phyloP scores from a whole-genome alignment of 2,888 invertebrate genomes.

The Acleris cristana region DNA sequence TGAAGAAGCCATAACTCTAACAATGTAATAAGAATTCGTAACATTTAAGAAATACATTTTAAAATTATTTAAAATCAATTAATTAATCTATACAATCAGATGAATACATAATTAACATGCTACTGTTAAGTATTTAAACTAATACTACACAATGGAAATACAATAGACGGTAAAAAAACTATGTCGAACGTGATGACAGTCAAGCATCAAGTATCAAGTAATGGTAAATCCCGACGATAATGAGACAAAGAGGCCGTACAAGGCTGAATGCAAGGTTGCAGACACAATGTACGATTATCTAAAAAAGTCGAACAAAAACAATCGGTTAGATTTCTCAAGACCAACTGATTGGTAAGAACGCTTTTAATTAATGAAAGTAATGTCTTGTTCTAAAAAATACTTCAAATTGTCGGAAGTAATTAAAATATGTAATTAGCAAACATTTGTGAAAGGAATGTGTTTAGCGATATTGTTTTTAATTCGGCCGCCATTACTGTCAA shows the following conservation, averaged over 20 bases:
- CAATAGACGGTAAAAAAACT: background rate
- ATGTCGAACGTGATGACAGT: constrained; percentile 1
- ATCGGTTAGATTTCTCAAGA: background rate
- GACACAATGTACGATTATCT: constrained; percentile 42
- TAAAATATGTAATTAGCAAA: too few species aligned
- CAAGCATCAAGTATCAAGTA: constrained; percentile 73
- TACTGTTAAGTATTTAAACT: too few species aligned
- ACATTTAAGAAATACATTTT: too few species aligned
- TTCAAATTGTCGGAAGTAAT: background rate
- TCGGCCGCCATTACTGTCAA: too few species aligned
- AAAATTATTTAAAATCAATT: too few species aligned
- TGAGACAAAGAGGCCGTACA: constrained; percentile 75
- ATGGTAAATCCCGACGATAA: constrained; percentile 53
- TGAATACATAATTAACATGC: too few species aligned
- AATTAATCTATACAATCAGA: too few species aligned
- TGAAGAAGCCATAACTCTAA: too few species aligned
- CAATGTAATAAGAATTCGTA: too few species aligned
- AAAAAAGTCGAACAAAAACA: constrained; percentile 27
- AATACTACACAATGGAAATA: too few species aligned
- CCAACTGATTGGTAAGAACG: background rate
- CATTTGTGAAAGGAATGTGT: too few species aligned
- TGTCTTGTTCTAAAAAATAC: background rate
- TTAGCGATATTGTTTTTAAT: too few species aligned
- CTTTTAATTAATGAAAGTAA: background rate
- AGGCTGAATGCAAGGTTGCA: constrained; percentile 68